phyloP scores from a whole-genome alignment of 2,797 vertebrate genomes.

The Pogonophryne albipinna region DNA sequence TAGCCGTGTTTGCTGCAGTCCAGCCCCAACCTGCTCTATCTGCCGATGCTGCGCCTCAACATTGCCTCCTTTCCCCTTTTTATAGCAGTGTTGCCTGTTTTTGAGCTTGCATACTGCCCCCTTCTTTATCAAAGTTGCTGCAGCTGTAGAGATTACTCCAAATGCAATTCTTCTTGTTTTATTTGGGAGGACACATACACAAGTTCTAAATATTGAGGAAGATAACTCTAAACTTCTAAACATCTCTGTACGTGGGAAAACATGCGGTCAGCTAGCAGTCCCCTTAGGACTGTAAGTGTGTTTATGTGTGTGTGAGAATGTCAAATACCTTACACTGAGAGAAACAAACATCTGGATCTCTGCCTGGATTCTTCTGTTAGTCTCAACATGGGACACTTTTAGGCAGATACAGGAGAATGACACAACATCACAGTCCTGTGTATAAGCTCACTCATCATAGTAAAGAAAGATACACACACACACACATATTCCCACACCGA shows the following conservation, averaged over 20 bases:
- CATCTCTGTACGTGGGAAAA: slow-evolving; percentile 25
- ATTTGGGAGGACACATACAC: neutral
- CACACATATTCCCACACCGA: neutral
- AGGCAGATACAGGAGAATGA: slow-evolving; percentile 10
- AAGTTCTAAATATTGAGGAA: neutral
- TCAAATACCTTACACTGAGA: slow-evolving; percentile 34
- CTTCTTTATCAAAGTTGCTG: neutral
- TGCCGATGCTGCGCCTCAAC: neutral
- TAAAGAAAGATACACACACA: neutral
- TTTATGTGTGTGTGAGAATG: slow-evolving; percentile 37
- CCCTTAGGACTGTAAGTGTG: slow-evolving; percentile 21
- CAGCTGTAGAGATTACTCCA: neutral
- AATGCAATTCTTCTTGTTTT: neutral
- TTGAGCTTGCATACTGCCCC: neutral
- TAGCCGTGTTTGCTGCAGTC: too few relatives aligned
- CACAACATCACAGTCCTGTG: slow-evolving; percentile 6
- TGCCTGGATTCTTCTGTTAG: slow-evolving; percentile 24
- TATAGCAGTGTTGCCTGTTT: neutral
- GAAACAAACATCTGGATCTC: slow-evolving; percentile 41
- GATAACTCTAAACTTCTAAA: slow-evolving; percentile 7
- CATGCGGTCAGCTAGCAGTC: slow-evolving; percentile 20
- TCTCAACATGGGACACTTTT: slow-evolving; percentile 20
- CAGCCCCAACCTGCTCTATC: too few relatives aligned
- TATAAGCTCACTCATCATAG: neutral
- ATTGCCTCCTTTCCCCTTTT: neutral